Evolutionary conservation across 2,797 vertebrate genomes (phyloP), one percentile per base, ranked within the genome.

Genomic region (Sebastes diaconus): DNA sequence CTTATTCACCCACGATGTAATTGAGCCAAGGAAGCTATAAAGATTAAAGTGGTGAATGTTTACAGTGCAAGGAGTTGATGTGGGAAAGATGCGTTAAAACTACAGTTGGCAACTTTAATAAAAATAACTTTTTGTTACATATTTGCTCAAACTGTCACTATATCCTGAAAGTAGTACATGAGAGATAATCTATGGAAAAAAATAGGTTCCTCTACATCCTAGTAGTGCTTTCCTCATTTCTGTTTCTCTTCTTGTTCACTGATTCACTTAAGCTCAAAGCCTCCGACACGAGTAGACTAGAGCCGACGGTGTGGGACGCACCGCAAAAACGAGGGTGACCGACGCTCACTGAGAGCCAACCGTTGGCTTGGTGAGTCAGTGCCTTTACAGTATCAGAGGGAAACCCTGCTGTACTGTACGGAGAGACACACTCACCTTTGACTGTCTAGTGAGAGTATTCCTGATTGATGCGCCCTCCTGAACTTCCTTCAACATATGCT

Each of bases 381-480:
- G 30, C n/a, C 74, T 79, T 79, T 54, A 70, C 25, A 2, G 27
- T 10, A 22, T n/a, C 29, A 16, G 46, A 16, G 16, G 22, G 6
- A 64, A 54, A 12, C 36, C 7, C 12, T 8, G 27, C 82, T 27
- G 30, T 52, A 20, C 14, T 14, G 27, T 57, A n/a, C 13, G 52
- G 55, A 61, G 71, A 78, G 50, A 69, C 57, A 71, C 68, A 20
- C 68, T 79, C 75, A 68, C 72, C 83, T 75, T 75, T 79, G 84
- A 71, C 83, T 68, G 64, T 74, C 27, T 27, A 34, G 84, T 27
- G 68, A 81, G 72, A 88, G 73, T 52, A 27, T 46, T 39, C 50
- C 68, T 80, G 89, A 92, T 77, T 88, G 68, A 90, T 85, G 75
- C 5, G 12, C 68, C 52, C 64, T 69, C 29, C 61, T 87, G 75